Base-by-base conservation (phyloP, 2,113 vertebrate genomes). In the Cyprinodon tularosa region DNA sequence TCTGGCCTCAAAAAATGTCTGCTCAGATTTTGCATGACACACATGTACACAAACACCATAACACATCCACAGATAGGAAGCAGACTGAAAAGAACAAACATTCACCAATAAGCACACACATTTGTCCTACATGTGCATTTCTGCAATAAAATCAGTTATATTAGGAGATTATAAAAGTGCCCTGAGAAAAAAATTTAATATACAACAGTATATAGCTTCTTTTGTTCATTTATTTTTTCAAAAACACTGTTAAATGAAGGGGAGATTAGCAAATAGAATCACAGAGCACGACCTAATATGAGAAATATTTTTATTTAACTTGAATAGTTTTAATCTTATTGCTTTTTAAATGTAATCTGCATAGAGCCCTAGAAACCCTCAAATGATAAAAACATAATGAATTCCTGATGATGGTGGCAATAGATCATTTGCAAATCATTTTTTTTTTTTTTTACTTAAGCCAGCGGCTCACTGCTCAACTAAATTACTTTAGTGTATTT, bases 11-110 rank as follows among this genome's bases (percentile, higher is more conserved):
- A 29, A 79, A 87, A 84, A 81, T 82, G 75, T 86, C 72, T 86
- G 77, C 77, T 81, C 72, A 76, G 84, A 75, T 72, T 90, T 90
- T 89, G 89, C 72, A 80, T 85, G 89, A 90, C 77, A 79, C 67
- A 76, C 77, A 74, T 65, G 78, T 1, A 74, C 22, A 69, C 36
- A 15, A 12, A 37, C 14, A 53, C 17, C 62, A 40, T 76, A 15
- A 62, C 20, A 45, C n/a, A 3, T 48, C 29, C 50, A 45, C 65
- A 40, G 64, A 14, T 22, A n/a, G 17, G 11, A 68, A 4, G 15
- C 66, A 71, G 17, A 71, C 47, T 68, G 66, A 68, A 65, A 13
- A 62, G 70, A 8, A 76, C 60, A 70, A 68, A 42, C 60, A 50
- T 62, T 57, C 39, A 73, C n/a, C 82, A 61, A 79, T 65, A 75